Evolutionary conservation across 2,113 vertebrate species (phyloP).

Genomic region (Mormyrus lacerda): DNA sequence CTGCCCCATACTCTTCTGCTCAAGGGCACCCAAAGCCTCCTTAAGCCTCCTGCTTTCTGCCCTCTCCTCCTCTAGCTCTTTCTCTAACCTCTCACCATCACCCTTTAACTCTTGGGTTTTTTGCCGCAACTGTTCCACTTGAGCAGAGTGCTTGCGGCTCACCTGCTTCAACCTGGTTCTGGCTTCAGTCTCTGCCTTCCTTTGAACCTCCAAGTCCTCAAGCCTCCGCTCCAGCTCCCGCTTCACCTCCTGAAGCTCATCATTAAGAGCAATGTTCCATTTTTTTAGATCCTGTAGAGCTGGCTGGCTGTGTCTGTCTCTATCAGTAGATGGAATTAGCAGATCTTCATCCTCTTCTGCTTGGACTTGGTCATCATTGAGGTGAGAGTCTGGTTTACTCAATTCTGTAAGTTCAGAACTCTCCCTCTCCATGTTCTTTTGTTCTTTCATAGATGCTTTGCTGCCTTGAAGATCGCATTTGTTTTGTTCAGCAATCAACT

Average conservation of each 20-base stretch:
- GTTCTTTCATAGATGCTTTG: slow-evolving; percentile 20
- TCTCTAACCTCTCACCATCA: neutral
- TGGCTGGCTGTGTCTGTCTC: neutral
- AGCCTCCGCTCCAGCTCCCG: slow-evolving; percentile 55
- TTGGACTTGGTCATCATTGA: slow-evolving; percentile 7
- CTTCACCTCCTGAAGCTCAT: slow-evolving; percentile 47
- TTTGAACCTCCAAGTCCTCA: slow-evolving; percentile 60
- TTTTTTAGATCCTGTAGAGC: slow-evolving; percentile 40
- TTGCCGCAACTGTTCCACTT: slow-evolving; percentile 36
- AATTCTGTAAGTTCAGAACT: slow-evolving; percentile 14
- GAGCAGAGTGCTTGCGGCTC: slow-evolving; percentile 51
- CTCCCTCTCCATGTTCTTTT: slow-evolving; percentile 28
- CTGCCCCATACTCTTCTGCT: slow-evolving; percentile 40
- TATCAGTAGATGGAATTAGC: neutral
- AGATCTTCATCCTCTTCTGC: neutral
- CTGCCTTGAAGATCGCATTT: neutral
- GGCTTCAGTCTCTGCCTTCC: slow-evolving; percentile 57
- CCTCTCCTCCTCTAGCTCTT: slow-evolving; percentile 55
- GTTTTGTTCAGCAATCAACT: slow-evolving; percentile 12
- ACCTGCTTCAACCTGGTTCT: slow-evolving; percentile 62
- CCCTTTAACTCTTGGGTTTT: slow-evolving; percentile 47
- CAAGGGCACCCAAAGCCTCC: slow-evolving; percentile 41
- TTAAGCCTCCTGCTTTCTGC: slow-evolving; percentile 43
- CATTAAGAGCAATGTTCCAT: slow-evolving; percentile 48
- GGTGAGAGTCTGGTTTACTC: neutral